These are phyloP conservation scores for Polyergus mexicanus DNA, from an alignment of 1,140 invertebrate species.

Conservation along the genomic window DNA sequence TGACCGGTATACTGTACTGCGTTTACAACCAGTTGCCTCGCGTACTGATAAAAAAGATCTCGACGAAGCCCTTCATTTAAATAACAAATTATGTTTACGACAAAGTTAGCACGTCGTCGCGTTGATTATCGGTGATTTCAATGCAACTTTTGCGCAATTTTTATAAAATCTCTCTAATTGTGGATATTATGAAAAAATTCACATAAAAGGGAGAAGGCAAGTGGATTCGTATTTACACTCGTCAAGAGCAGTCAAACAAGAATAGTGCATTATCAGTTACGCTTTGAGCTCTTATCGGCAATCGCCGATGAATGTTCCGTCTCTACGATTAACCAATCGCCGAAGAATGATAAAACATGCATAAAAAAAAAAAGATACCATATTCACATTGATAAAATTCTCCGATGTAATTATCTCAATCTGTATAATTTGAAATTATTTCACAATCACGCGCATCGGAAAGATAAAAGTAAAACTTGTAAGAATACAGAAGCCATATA, in stretches of 20 bases:
- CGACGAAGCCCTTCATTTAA: conserved; percentile 53
- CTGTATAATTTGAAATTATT: conserved; percentile 14
- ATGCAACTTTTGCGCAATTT: neutral
- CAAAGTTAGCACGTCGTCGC: conserved; percentile 18
- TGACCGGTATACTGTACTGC: conserved; percentile 18
- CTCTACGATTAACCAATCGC: conserved; percentile 40
- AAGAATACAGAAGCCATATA: neutral
- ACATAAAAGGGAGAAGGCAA: neutral
- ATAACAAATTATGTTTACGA: conserved; percentile 40
- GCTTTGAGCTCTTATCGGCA: conserved; percentile 34
- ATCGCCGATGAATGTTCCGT: conserved; percentile 16
- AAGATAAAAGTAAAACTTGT: conserved; percentile 5
- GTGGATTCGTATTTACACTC: neutral
- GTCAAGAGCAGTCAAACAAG: neutral
- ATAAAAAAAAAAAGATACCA: neutral
- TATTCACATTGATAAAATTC: conserved; percentile 5
- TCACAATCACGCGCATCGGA: neutral
- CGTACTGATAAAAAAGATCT: conserved; percentile 35
- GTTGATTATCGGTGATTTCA: conserved; percentile 3
- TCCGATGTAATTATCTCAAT: conserved; percentile 6
- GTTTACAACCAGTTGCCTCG: conserved; percentile 34
- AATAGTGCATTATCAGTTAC: conserved; percentile 37
- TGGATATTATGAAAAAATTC: neutral
- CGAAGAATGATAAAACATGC: conserved; percentile 19
- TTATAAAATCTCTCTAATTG: conserved; percentile 1